Evolutionary conservation across 2,113 vertebrate genomes (phyloP), one percentile per base, ranked within the genome.

Genomic region (Lonchura striata): DNA sequence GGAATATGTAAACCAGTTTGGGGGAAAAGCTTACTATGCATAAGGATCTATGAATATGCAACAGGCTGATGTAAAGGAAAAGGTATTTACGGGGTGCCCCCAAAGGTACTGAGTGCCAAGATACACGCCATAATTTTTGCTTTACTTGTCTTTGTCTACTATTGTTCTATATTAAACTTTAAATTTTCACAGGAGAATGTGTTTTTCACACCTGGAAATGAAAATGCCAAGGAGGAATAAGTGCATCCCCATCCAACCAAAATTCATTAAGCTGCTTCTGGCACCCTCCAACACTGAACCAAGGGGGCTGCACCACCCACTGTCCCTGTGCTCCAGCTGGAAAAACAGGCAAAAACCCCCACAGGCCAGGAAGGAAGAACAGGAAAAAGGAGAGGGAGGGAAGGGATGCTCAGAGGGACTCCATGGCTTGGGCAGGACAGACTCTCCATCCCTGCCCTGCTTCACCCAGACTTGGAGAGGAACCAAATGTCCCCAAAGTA

Each of bases 201-300:
- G 50, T 52, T 52, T 52, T 52, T 52, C 25, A 52, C 25, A 52
- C 25, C 9, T 54, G 52, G 52, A 54, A 54, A 54, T 5, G 7
- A 54, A 54, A 21, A 5, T 3, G 4, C 47, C 35, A 44, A 60
- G 35, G 19, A 57, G 35, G 15, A 16, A 31, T 33, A 3, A 0
- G 33, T 14, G 15, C 19, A 4, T 4, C 46, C 60, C 46, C 61
- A 56, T 11, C 17, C 1, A 0, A 7, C 12, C 3, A 1, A 30
- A 46, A 46, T 13, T 46, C 16, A 23, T 1, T 6, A 17, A 50
- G 3, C 23, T 69, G 66, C 52, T 77, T 25, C 41, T 69, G 10
- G 2, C 15, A 15, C 30, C 1, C 1, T 8, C 41, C 61, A 30
- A 13, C 42, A 15, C 41, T 66, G 53, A 50, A 59, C 7, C 1